Percentiles rank a stretch among this genome's conserved stretches.
Conservation (phyloP, 2,113 vertebrate species). For the rat (Rattus norvegicus) region GRCr8 NC_086019.1:42242001-42242500, state of each 20-base stretch:
- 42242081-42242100: neutral
- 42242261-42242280: neutral
- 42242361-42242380: neutral
- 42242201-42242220: slow-evolving; percentile 24
- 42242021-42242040: neutral
- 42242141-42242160: slow-evolving; percentile 7
- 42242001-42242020: neutral
- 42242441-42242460: neutral
- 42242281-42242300: neutral
- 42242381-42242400: neutral
- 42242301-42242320: neutral
- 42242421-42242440: neutral
- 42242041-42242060: neutral
- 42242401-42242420: neutral
- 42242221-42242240: neutral
- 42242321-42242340: neutral
- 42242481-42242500: neutral
- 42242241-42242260: neutral
- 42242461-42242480: neutral
- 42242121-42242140: neutral
- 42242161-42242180: neutral
- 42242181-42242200: neutral
- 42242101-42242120: neutral
- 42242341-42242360: neutral
- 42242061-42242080: neutral